Base-by-base conservation (phyloP, 2,113 vertebrate species). In the Emydura subglobosa region DNA sequence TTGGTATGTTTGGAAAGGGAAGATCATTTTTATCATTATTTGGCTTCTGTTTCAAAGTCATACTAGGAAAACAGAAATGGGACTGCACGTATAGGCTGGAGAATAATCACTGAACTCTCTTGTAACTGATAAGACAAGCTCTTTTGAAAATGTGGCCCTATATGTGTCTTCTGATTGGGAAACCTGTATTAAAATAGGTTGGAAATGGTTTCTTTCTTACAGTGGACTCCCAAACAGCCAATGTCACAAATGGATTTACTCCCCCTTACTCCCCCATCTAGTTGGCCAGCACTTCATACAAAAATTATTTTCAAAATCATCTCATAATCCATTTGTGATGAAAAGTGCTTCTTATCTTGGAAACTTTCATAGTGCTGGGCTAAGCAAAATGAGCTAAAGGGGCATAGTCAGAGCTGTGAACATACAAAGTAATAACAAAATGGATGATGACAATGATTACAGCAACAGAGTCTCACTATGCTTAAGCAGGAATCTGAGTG, bases 211-310 rank as follows among this genome's bases (percentile, higher is more conserved):
- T 55, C 59, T 24, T 49, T 76, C 68, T 83, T 83, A 3, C n/a
- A 89, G 89, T 11, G 51, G 21, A 82, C 92, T 93, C 96, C 79
- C 89, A 88, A 88, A 90, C 92, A 94, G 90, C 84, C 90, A 89
- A 88, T 87, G 89, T 89, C 92, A 94, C 91, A 97, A 94, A 92
- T 54, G 84, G 94, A 92, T 96, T 97, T 59, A 95, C 92, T 96
- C 95, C 95, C 94, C 42, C 86, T 96, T 78, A 93, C 96, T 96
- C 96, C 90, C 88, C 94, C 90, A 87, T 82, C n/a, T 82, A 96
- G 91, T 83, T 83, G 93, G 89, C 80, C 0, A 0, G 47, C 1
- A 2, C 82, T 92, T 10, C 82, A 88, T 92, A 91, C 82, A 96
- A 96, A 82, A 90, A 78, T 25, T 34, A 39, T 31, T 96, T 96